Percentiles rank a stretch among this genome's conserved stretches.
Evolutionary conservation across 2,888 invertebrate species (phyloP).

Genomic region (Hyppa rectilinea): DNA sequence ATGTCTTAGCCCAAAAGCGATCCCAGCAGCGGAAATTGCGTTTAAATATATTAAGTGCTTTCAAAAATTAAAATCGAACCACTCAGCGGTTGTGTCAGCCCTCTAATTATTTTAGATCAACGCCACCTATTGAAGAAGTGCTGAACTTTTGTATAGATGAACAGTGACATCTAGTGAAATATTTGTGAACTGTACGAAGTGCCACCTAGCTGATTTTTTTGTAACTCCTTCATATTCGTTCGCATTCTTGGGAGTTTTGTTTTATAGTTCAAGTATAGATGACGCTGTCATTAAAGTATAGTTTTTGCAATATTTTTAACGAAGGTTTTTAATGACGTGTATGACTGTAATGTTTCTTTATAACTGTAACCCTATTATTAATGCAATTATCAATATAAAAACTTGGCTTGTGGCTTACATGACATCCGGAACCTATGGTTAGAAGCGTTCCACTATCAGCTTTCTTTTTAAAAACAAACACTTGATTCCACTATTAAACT

Average conservation of each 20-base stretch:
- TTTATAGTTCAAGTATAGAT: conserved; percentile 15
- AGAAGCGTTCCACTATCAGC: neutral
- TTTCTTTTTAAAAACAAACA: neutral
- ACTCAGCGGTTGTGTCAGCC: conserved; percentile 48
- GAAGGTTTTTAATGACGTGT: neutral
- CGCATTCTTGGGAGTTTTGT: neutral
- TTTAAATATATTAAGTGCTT: conserved; percentile 75
- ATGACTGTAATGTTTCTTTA: neutral
- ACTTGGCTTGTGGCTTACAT: neutral
- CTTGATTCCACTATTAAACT: neutral
- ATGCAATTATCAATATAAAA: neutral
- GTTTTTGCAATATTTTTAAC: neutral
- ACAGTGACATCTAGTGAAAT: conserved; percentile 51
- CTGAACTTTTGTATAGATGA: conserved; percentile 14
- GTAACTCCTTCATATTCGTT: neutral
- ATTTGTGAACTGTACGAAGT: neutral
- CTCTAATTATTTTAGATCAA: conserved; percentile 23
- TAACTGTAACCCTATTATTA: too few species aligned
- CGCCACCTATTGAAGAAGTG: conserved; percentile 48
- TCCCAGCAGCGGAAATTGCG: conserved; percentile 72
- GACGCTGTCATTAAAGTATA: conserved; percentile 7
- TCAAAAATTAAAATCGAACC: conserved; percentile 42
- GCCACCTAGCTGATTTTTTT: neutral
- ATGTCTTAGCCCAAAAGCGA: conserved; percentile 68
- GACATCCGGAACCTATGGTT: neutral